A percentile compares a stretch with the other conserved stretches of the same genome.
Evolutionary conservation across 1,140 invertebrate genomes (phyloP).

Genomic region (Neodiprion pinetum): DNA sequence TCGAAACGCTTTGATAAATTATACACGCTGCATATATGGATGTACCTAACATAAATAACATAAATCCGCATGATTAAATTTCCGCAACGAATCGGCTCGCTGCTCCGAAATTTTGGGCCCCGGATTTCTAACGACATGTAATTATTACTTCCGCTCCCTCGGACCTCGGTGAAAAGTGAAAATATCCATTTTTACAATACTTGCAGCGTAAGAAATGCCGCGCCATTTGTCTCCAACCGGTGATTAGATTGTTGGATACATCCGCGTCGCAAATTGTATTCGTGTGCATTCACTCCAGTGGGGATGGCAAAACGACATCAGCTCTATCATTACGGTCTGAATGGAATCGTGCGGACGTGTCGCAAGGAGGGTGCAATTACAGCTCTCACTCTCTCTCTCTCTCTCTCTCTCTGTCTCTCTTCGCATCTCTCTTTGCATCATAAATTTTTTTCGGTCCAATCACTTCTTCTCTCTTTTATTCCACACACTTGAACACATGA

Average conservation of each 20-base stretch:
- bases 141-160: no score
- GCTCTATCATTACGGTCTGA: not conserved
- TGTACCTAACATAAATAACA: no score
- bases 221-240: not conserved
- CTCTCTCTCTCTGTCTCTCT: not conserved
- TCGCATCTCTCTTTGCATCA: not conserved
- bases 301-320: not conserved
- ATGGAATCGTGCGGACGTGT: conserved; percentile 4
- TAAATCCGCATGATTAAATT: no score
- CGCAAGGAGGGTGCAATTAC: conserved; percentile 6
- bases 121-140: no score
- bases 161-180: no score
- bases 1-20: no score
- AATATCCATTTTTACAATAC: no score
- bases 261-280: not conserved
- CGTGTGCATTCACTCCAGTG: not conserved
- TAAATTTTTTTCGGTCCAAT: not conserved
- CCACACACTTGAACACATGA: not conserved
- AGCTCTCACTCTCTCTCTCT: not conserved
- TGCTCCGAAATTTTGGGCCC: no score
- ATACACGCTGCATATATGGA: no score
- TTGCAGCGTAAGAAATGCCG: no score
- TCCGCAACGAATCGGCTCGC: no score
- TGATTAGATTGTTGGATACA: not conserved
- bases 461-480: not conserved